phyloP scores from a whole-genome alignment of 2,797 vertebrate species.

The Threskiornis aethiopicus region DNA sequence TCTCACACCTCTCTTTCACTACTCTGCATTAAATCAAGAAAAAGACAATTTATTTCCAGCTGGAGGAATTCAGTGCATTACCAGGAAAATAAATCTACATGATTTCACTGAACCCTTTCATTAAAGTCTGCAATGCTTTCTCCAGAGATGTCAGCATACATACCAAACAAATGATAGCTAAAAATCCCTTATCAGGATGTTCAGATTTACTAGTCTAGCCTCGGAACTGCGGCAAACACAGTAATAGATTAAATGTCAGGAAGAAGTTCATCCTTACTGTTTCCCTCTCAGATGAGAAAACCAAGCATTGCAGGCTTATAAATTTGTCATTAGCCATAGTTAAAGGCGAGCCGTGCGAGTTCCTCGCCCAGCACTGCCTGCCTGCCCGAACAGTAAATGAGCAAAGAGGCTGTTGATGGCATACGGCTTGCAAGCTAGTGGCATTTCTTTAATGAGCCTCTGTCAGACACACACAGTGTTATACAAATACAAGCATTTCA shows the following conservation, averaged over 20 bases:
- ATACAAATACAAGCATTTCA: background rate
- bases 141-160: background rate
- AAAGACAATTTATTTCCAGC: background rate
- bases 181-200: constrained; percentile 1
- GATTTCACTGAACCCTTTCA: background rate
- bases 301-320: background rate
- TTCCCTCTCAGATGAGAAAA: background rate
- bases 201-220: constrained; percentile 30
- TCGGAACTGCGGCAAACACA: background rate
- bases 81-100: background rate
- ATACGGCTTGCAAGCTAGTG: background rate
- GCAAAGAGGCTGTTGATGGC: background rate
- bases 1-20: background rate
- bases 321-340: background rate
- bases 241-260: constrained; percentile 45
- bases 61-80: background rate
- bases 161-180: background rate
- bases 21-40: constrained; percentile 2
- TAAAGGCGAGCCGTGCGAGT: background rate
- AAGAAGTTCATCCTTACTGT: constrained; percentile 15
- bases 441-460: background rate
- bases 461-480: background rate
- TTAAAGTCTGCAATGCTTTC: background rate
- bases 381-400: background rate
- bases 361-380: background rate